These are phyloP conservation scores for Deroplatys truncata DNA, from an alignment of 2,888 invertebrate genomes.

Conservation along the genomic window DNA sequence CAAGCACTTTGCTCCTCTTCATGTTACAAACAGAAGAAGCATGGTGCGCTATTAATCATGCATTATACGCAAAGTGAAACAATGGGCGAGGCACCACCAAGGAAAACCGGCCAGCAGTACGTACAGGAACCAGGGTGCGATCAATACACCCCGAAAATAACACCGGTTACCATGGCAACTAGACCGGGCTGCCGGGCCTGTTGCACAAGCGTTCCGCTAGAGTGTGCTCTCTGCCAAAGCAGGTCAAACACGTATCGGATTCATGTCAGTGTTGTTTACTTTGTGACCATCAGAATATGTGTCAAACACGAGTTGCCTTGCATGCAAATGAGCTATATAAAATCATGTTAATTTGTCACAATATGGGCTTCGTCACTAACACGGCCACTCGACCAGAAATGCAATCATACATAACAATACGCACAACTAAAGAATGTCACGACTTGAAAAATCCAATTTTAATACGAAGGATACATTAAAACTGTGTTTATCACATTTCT, in stretches of 20 bases:
- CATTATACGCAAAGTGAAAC: background rate
- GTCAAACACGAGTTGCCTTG: background rate
- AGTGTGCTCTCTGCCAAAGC: background rate
- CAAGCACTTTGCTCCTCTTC: background rate
- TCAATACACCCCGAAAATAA: background rate
- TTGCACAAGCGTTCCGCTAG: background rate
- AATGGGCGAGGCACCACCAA: background rate
- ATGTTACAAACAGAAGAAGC: background rate
- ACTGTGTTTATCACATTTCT: too few relatives aligned
- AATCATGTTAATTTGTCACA: background rate
- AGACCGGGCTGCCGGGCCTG: background rate
- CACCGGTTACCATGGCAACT: constrained; percentile 9
- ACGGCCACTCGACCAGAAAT: too few relatives aligned
- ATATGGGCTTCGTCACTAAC: too few relatives aligned
- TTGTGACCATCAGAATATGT: background rate
- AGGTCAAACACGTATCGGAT: background rate
- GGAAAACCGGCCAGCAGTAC: background rate
- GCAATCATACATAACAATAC: too few relatives aligned
- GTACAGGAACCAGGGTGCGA: background rate
- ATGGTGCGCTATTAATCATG: background rate
- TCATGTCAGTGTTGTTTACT: background rate
- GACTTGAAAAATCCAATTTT: too few relatives aligned
- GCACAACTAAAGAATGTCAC: too few relatives aligned
- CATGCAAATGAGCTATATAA: background rate
- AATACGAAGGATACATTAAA: too few relatives aligned